phyloP scores from a whole-genome alignment of 2,113 vertebrate genomes.

The Xiphophorus couchianus region DNA sequence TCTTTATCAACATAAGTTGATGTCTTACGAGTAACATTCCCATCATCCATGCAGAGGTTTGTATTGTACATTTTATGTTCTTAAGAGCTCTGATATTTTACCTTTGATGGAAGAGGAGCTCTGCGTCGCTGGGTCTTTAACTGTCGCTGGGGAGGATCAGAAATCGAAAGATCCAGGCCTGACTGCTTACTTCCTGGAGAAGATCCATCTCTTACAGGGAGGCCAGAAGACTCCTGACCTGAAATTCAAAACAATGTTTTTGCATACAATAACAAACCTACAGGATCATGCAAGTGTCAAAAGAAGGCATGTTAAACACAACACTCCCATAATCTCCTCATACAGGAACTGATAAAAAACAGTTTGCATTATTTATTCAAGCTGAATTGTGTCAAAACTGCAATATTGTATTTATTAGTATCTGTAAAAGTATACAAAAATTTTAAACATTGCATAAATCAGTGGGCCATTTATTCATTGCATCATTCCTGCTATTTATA shows the following conservation, averaged over 20 bases:
- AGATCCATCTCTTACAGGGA: slow-evolving; percentile 73
- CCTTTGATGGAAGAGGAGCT: slow-evolving; percentile 89
- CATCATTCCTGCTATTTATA: too few relatives aligned
- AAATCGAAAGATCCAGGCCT: slow-evolving; percentile 74
- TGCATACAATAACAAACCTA: not conserved
- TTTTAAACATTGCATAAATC: too few relatives aligned
- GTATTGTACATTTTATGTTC: not conserved
- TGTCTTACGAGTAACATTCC: not conserved
- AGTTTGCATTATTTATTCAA: not conserved
- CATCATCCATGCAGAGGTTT: not conserved
- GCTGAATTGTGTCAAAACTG: not conserved
- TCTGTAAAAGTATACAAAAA: too few relatives aligned
- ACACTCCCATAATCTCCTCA: not conserved
- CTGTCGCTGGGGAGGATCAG: slow-evolving; percentile 85
- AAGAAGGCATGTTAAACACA: not conserved
- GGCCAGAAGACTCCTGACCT: slow-evolving; percentile 84
- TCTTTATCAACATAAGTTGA: not conserved
- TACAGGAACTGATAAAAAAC: not conserved
- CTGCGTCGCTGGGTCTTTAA: slow-evolving; percentile 88
- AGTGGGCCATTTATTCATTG: too few relatives aligned
- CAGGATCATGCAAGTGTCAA: not conserved
- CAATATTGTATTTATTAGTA: too few relatives aligned
- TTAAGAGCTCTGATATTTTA: slow-evolving; percentile 46
- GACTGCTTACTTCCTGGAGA: slow-evolving; percentile 82
- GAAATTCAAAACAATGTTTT: slow-evolving; percentile 37